Conservation (phyloP, 1,140 invertebrate genomes). For the Cyclargus thomasi region DNA sequence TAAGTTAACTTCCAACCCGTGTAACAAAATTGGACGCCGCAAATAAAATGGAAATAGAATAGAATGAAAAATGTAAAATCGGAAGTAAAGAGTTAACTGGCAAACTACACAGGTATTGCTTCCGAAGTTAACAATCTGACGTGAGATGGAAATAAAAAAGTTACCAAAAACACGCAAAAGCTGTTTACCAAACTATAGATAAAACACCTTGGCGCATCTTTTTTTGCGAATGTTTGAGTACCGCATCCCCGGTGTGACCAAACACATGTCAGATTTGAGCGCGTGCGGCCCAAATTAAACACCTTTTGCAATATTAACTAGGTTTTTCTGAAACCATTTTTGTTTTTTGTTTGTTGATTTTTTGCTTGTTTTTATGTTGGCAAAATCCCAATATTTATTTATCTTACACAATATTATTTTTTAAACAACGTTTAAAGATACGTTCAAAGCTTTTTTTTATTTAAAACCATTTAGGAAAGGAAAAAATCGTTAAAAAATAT, state of each 20-base stretch:
- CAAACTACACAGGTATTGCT: conserved; percentile 32
- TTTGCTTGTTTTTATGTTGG: not conserved
- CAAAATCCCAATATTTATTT: not conserved
- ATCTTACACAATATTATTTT: no score
- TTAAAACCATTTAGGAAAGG: no score
- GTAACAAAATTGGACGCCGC: not conserved
- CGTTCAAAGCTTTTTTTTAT: no score
- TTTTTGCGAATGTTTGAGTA: conserved; percentile 41
- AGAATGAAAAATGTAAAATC: conserved; percentile 15
- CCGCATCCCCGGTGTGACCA: conserved; percentile 28
- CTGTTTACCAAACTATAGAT: conserved; percentile 39
- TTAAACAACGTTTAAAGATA: no score
- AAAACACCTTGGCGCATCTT: conserved; percentile 51
- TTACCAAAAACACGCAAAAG: conserved; percentile 43
- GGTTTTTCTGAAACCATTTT: conserved; percentile 9
- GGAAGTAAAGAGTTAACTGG: conserved; percentile 35
- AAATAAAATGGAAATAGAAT: not conserved
- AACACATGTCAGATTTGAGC: conserved; percentile 47
- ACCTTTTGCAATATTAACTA: conserved; percentile 50
- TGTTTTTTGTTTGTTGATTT: conserved; percentile 3
- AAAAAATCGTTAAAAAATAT: no score
- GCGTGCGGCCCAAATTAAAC: conserved; percentile 48
- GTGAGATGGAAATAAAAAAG: conserved; percentile 29
- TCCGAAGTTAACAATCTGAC: conserved; percentile 37
- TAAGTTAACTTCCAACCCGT: not conserved